Percentiles rank a stretch among this genome's conserved stretches.
phyloP scores from a whole-genome alignment of 2,888 invertebrate species.

The Eilema caniola region DNA sequence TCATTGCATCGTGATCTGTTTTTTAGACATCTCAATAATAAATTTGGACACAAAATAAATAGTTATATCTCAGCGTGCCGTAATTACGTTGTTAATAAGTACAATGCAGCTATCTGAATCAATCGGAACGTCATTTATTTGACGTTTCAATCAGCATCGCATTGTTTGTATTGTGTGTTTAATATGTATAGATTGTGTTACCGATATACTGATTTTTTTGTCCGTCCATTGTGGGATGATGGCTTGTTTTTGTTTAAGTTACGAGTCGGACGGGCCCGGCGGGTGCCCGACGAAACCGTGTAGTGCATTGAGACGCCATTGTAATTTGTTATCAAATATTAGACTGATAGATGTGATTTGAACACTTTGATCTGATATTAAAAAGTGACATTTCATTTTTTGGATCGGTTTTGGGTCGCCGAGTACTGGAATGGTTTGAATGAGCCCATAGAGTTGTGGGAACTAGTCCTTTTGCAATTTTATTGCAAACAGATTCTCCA shows the following conservation, averaged over 20 bases:
- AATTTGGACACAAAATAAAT: slow-evolving; percentile 83
- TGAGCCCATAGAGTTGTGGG: neutral
- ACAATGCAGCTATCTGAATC: slow-evolving; percentile 79
- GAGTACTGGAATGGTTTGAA: slow-evolving; percentile 33
- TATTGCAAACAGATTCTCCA: neutral
- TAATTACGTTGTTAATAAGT: slow-evolving; percentile 85
- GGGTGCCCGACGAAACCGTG: slow-evolving; percentile 61
- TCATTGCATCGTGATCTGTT: slow-evolving; percentile 79
- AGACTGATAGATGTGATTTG: slow-evolving; percentile 58
- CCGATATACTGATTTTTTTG: slow-evolving; percentile 82
- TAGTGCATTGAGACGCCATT: slow-evolving; percentile 71
- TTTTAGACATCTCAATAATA: slow-evolving; percentile 78
- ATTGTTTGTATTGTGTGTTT: slow-evolving; percentile 86
- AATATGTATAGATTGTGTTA: slow-evolving; percentile 85
- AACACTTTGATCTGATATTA: slow-evolving; percentile 43
- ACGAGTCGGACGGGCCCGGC: slow-evolving; percentile 53
- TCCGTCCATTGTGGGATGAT: slow-evolving; percentile 69
- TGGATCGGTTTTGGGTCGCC: slow-evolving; percentile 44
- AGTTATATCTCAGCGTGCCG: slow-evolving; percentile 81
- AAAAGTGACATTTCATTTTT: slow-evolving; percentile 35
- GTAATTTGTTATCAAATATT: slow-evolving; percentile 77
- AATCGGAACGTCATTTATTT: slow-evolving; percentile 81
- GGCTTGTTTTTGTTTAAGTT: slow-evolving; percentile 69
- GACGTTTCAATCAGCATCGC: slow-evolving; percentile 86
- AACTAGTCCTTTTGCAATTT: neutral